Percentiles rank a stretch among this genome's conserved stretches.
phyloP scores from a whole-genome alignment of 1,140 invertebrate genomes.

The Aricia agestis region DNA sequence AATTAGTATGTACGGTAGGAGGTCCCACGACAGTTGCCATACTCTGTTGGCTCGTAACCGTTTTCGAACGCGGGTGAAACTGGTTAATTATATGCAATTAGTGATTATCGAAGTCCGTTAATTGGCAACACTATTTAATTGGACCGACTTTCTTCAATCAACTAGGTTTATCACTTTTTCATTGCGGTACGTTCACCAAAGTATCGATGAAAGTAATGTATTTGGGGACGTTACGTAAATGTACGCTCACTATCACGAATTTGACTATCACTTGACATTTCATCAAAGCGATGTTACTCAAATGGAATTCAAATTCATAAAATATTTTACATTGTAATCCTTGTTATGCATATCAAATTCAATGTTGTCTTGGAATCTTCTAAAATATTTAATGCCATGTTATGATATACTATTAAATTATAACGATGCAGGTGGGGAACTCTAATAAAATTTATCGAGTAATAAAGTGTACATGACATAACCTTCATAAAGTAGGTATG shows the following conservation, averaged over 20 bases:
- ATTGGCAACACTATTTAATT: conserved; percentile 1
- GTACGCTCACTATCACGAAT: not conserved
- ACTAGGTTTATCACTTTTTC: not conserved
- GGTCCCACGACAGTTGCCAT: not conserved
- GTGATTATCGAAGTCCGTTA: conserved; percentile 1
- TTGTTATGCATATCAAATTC: not conserved
- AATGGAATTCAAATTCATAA: not conserved
- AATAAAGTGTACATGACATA: not conserved
- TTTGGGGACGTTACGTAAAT: not conserved
- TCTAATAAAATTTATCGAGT: not conserved
- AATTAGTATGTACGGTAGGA: no score
- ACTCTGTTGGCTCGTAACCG: not conserved
- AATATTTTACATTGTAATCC: not conserved
- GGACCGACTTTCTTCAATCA: not conserved
- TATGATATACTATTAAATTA: no score
- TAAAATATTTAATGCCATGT: not conserved
- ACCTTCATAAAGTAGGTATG: not conserved
- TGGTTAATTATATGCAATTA: not conserved
- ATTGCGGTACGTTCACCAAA: not conserved
- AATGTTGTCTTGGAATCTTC: not conserved
- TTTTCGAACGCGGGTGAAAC: not conserved
- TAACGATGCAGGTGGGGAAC: no score
- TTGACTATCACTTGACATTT: no score
- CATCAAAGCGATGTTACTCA: no score
- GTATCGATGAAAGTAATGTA: not conserved